Conservation (phyloP, 2,888 invertebrate species). For the Cosmia trapezina region DNA sequence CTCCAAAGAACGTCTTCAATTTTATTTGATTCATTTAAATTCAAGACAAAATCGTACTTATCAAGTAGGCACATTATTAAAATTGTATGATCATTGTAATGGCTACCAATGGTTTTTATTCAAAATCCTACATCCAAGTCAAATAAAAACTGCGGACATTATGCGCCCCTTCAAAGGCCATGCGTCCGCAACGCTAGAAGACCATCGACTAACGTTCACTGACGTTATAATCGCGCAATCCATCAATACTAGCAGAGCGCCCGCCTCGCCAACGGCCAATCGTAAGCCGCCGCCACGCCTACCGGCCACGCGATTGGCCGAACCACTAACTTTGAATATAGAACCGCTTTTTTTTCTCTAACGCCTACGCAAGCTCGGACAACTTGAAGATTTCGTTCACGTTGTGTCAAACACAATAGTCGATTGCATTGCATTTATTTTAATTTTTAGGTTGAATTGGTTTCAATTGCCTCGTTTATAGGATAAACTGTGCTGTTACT, state of each 20-base stretch:
- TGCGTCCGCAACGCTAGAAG: slow-evolving; percentile 61
- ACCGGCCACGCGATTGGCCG: slow-evolving; percentile 85
- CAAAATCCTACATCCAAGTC: neutral
- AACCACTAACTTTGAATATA: slow-evolving; percentile 87
- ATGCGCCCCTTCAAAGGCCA: slow-evolving; percentile 14
- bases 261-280: slow-evolving; percentile 79
- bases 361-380: slow-evolving; percentile 86
- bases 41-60: neutral
- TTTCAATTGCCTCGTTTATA: slow-evolving; percentile 49
- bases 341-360: slow-evolving; percentile 89
- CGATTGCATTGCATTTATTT: slow-evolving; percentile 57
- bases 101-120: neutral
- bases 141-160: neutral
- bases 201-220: slow-evolving; percentile 69
- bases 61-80: neutral
- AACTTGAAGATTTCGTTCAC: slow-evolving; percentile 68
- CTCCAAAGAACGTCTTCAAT: too few species aligned
- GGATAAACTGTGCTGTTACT: slow-evolving; percentile 15
- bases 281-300: slow-evolving; percentile 84
- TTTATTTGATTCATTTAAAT: neutral
- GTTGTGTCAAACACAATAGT: slow-evolving; percentile 65
- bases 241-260: slow-evolving; percentile 75
- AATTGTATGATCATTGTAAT: neutral
- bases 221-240: slow-evolving; percentile 85
- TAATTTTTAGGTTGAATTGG: slow-evolving; percentile 52